Conservation (phyloP, 1,140 invertebrate species). For the Zaprionus kolodkinae region DNA sequence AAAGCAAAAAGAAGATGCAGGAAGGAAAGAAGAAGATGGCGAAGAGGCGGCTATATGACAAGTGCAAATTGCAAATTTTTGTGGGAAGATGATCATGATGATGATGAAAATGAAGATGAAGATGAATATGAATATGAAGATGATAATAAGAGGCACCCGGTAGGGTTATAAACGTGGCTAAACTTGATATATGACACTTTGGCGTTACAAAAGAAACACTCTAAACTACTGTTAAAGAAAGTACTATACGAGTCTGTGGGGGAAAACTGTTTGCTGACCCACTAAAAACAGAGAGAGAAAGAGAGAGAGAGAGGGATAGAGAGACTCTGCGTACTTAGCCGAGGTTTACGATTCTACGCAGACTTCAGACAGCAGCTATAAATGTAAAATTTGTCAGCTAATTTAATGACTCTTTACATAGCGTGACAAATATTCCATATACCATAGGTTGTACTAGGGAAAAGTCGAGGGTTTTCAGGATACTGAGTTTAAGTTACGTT, state of each 20-base stretch:
- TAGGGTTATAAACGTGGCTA: constrained; percentile 49
- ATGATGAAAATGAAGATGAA: neutral
- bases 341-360: constrained; percentile 4
- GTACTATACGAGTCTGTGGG: constrained; percentile 10
- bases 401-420: neutral
- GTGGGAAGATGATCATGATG: constrained; percentile 8
- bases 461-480: neutral
- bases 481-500: neutral
- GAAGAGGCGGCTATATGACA: constrained; percentile 21
- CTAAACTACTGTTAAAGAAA: constrained; percentile 20
- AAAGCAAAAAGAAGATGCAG: neutral
- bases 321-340: neutral
- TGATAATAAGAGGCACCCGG: neutral
- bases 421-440: neutral
- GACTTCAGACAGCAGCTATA: neutral
- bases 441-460: neutral
- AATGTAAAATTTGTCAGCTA: constrained; percentile 9
- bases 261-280: constrained; percentile 36
- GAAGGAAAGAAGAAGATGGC: neutral
- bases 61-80: constrained; percentile 18
- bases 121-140: constrained; percentile 4
- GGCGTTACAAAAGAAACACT: constrained; percentile 20
- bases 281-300: constrained; percentile 4
- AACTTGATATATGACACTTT: constrained; percentile 37
- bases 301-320: too few relatives aligned